Evolutionary conservation across 2,888 invertebrate species (phyloP).

Genomic region (Allophyes oxyacanthae): DNA sequence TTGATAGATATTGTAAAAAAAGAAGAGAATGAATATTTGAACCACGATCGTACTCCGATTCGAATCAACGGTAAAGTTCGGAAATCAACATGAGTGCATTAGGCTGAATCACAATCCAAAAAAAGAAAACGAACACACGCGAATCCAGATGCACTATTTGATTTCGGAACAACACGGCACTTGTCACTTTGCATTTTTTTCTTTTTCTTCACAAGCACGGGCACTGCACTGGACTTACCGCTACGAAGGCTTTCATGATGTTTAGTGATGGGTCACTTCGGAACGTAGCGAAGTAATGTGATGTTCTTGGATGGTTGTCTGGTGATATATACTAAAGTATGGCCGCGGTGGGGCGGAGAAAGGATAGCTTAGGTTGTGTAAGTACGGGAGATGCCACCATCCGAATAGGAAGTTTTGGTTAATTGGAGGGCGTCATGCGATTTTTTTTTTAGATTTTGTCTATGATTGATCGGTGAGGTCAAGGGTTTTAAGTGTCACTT

Average conservation of each 20-base stretch:
- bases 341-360: slow-evolving; percentile 86
- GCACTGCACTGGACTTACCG: slow-evolving; percentile 85
- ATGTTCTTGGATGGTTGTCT: slow-evolving; percentile 73
- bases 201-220: slow-evolving; percentile 65
- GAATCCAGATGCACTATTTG: slow-evolving; percentile 70
- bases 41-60: slow-evolving; percentile 47
- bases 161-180: slow-evolving; percentile 84
- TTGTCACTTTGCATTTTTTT: slow-evolving; percentile 70
- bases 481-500: slow-evolving; percentile 60
- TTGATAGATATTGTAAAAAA: slow-evolving; percentile 2
- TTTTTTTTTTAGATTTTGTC: slow-evolving; percentile 63
- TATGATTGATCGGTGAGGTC: slow-evolving; percentile 63
- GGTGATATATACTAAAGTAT: slow-evolving; percentile 82
- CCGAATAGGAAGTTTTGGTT: slow-evolving; percentile 82
- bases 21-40: slow-evolving; percentile 5
- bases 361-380: slow-evolving; percentile 85
- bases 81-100: slow-evolving; percentile 63
- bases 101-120: slow-evolving; percentile 46
- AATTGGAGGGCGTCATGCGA: slow-evolving; percentile 82
- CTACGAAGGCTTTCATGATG: slow-evolving; percentile 88
- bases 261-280: slow-evolving; percentile 85
- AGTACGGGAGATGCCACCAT: slow-evolving; percentile 82
- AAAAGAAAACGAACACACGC: slow-evolving; percentile 50
- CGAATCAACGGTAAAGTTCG: slow-evolving; percentile 46
- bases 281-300: slow-evolving; percentile 84